Base-by-base conservation (phyloP, 2,113 vertebrate genomes). In the Arothron firmamentum region DNA sequence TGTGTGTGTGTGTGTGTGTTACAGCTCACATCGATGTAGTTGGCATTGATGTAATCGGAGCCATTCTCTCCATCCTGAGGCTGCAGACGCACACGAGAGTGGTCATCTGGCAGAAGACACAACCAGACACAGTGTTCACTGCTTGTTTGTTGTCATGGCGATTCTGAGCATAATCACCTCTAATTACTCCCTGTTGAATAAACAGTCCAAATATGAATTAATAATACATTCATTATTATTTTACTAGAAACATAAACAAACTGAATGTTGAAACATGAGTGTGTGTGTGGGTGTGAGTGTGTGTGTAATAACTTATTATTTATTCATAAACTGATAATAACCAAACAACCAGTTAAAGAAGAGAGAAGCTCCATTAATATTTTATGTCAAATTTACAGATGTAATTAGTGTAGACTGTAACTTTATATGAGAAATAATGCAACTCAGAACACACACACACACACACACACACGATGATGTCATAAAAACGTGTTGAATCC, bases 11-110 rank as follows among this genome's bases (percentile, higher is more conserved):
- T 49, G 9, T 1, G 25, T 57, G 42, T 75, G 72, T 67, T 38
- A 42, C 56, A 49, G 96, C 96, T 65, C 89, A 98, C 96, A 62
- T 99, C 96, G 2, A 98, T 94, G 5, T 96, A 98, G 89, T 96
- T 98, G 66, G 95, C 96, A 64, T 99, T 99, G 90, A 99, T 98
- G 74, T 99, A 99, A 88, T 99, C 96, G 0, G 95, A 97, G 75
- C 91, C 92, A 52, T 90, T 88, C 60, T 98, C 95, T 62, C 95
- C 96, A 60, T 99, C 96, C 81, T 95, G 81, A 60, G 90, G 89
- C 87, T 97, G 95, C 70, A 98, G 87, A 67, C 94, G 92, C 75
- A 98, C 95, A 63, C 95, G 91, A 52, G 96, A 98, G 85, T 98
- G 96, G 83, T 98, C 96, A 72, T 98, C 96, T 98, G 74, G 11